Percentiles rank a stretch among this genome's conserved stretches.
Conservation (phyloP, 2,797 vertebrate genomes). For the Serranus cabrilla region DNA sequence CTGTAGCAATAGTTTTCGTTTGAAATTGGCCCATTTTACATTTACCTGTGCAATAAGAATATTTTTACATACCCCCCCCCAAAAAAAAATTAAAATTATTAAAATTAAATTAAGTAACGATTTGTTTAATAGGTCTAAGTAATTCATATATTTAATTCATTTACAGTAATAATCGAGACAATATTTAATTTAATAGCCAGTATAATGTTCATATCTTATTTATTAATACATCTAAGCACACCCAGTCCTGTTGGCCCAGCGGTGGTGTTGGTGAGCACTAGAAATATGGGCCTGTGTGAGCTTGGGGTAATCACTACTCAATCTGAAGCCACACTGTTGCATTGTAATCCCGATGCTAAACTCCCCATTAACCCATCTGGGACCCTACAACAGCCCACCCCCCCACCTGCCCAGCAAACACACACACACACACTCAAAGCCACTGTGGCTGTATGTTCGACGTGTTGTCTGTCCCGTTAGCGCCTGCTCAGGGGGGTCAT, state of each 20-base stretch:
- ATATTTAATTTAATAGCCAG: neutral
- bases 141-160: neutral
- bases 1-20: no score
- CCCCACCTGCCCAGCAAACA: conserved; percentile 48
- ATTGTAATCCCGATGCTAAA: conserved; percentile 98
- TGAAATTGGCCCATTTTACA: no score
- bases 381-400: conserved; percentile 77
- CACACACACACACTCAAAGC: conserved; percentile 41
- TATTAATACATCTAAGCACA: neutral
- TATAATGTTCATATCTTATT: neutral
- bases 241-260: neutral
- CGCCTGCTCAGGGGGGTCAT: conserved; percentile 57
- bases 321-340: conserved; percentile 93
- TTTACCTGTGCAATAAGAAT: no score
- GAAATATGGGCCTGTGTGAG: conserved; percentile 55
- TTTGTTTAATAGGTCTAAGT: no score
- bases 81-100: no score
- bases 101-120: no score
- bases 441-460: conserved; percentile 64
- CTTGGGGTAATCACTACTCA: conserved; percentile 91
- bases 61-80: no score
- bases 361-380: conserved; percentile 96
- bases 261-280: conserved; percentile 37
- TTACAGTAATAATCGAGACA: neutral
- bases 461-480: conserved; percentile 70